Percentiles rank a stretch among this genome's conserved stretches.
Conservation (phyloP, 2,888 invertebrate species). For the Hirtodrosophila trivittata region DNA sequence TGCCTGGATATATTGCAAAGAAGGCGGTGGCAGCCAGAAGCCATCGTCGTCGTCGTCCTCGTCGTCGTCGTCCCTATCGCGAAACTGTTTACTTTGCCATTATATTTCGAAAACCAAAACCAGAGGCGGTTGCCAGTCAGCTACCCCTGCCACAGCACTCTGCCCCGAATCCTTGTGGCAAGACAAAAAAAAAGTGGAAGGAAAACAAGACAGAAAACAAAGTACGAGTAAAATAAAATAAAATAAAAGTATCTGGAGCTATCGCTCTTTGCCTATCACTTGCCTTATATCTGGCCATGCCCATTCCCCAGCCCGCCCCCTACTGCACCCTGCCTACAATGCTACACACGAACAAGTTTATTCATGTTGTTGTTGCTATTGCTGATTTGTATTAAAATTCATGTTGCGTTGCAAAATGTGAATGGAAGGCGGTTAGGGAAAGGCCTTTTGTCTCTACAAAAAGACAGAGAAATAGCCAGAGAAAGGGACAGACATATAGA, state of each 20-base stretch:
- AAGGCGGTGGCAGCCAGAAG: slow-evolving; percentile 50
- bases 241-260: slow-evolving; percentile 59
- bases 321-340: background rate
- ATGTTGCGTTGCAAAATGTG: slow-evolving; percentile 57
- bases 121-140: slow-evolving; percentile 52
- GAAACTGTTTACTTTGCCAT: slow-evolving; percentile 73
- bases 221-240: slow-evolving; percentile 43
- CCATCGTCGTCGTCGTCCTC: slow-evolving; percentile 47
- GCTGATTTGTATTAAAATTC: slow-evolving; percentile 54
- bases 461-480: slow-evolving; percentile 1
- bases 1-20: slow-evolving; percentile 13
- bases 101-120: slow-evolving; percentile 61
- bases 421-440: slow-evolving; percentile 34
- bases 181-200: slow-evolving; percentile 2
- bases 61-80: slow-evolving; percentile 41
- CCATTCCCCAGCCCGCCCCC: slow-evolving; percentile 22
- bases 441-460: slow-evolving; percentile 8
- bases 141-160: slow-evolving; percentile 6
- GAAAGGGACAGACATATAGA: slow-evolving; percentile 4
- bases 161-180: slow-evolving; percentile 35
- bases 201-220: background rate
- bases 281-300: slow-evolving; percentile 53
- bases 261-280: slow-evolving; percentile 58
- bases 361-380: slow-evolving; percentile 37
- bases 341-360: slow-evolving; percentile 43